Evolutionary conservation across 1,140 invertebrate species (phyloP).

Genomic region (Pinna nobilis): DNA sequence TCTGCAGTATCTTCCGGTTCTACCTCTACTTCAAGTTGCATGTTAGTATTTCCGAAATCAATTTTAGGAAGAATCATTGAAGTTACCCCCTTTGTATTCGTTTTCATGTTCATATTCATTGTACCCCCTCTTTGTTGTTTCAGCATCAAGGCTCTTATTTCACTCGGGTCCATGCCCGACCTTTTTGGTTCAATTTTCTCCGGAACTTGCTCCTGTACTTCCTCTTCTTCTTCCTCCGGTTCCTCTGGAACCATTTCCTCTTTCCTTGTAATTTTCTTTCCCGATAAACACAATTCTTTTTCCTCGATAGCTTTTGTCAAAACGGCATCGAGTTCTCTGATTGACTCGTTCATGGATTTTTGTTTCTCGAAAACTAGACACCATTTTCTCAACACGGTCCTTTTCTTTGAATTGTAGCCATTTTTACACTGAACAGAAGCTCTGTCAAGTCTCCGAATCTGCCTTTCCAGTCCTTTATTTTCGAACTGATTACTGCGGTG

Average conservation of each 20-base stretch:
- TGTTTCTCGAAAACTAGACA: conserved; percentile 50
- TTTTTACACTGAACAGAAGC: conserved; percentile 30
- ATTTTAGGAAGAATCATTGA: conserved; percentile 13
- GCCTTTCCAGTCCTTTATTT: conserved; percentile 44
- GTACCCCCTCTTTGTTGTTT: not conserved
- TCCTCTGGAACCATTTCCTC: not conserved
- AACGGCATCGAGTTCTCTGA: conserved; percentile 31
- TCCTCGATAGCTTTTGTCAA: conserved; percentile 23
- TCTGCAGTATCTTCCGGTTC: conserved; percentile 18
- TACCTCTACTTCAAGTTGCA: conserved; percentile 20
- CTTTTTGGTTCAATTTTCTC: conserved; percentile 18
- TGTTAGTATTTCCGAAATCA: conserved; percentile 16
- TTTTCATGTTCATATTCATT: not conserved
- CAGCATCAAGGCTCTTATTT: conserved; percentile 12
- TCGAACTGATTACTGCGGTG: conserved; percentile 51
- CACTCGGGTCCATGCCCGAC: conserved; percentile 8
- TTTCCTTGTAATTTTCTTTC: not conserved
- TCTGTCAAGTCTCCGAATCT: conserved; percentile 39
- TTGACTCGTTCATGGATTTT: conserved; percentile 44
- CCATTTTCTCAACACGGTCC: conserved; percentile 49
- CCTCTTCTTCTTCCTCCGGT: conserved; percentile 15
- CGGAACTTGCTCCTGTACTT: conserved; percentile 7
- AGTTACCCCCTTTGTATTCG: not conserved
- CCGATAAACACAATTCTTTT: not conserved
- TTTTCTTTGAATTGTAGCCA: conserved; percentile 45